Conservation (phyloP, 2,797 vertebrate genomes). For the Triplophysa bombifrons region DNA sequence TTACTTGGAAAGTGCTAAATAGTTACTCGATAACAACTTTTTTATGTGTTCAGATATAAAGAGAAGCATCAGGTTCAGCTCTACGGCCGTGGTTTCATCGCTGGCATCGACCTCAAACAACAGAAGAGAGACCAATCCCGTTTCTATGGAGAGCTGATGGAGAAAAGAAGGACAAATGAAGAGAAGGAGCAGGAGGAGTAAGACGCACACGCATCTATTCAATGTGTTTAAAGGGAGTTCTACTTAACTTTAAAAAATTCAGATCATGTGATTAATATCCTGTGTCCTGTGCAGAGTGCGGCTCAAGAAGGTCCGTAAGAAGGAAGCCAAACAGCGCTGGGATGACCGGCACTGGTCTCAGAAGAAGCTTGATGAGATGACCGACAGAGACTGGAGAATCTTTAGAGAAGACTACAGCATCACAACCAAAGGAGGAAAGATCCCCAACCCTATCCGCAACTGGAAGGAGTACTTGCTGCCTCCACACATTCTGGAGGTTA, state of each 20-base stretch:
- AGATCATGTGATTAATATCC: background rate
- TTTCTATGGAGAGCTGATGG: constrained; percentile 97
- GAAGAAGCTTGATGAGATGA: constrained; percentile 99
- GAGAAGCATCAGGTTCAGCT: constrained; percentile 95
- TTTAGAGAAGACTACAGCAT: constrained; percentile 98
- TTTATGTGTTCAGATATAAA: background rate
- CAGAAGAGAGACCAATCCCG: constrained; percentile 96
- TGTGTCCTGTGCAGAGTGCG: constrained; percentile 75
- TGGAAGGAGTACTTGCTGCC: constrained; percentile 96
- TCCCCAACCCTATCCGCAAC: constrained; percentile 96
- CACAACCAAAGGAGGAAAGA: constrained; percentile 98
- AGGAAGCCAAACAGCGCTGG: constrained; percentile 98
- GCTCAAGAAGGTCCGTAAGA: constrained; percentile 94
- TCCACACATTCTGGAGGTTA: constrained; percentile 95
- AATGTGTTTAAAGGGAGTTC: background rate
- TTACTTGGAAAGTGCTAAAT: no score
- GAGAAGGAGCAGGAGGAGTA: constrained; percentile 99
- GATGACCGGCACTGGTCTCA: constrained; percentile 99
- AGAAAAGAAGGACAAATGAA: constrained; percentile 92
- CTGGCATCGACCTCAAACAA: constrained; percentile 95
- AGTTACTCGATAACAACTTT: background rate
- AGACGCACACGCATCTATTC: constrained; percentile 57
- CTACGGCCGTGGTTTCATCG: constrained; percentile 94
- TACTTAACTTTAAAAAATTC: background rate
- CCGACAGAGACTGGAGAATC: constrained; percentile 97